These are phyloP conservation scores for Cataglyphis livida DNA, from an alignment of 2,888 invertebrate genomes.

Conservation along the genomic window DNA sequence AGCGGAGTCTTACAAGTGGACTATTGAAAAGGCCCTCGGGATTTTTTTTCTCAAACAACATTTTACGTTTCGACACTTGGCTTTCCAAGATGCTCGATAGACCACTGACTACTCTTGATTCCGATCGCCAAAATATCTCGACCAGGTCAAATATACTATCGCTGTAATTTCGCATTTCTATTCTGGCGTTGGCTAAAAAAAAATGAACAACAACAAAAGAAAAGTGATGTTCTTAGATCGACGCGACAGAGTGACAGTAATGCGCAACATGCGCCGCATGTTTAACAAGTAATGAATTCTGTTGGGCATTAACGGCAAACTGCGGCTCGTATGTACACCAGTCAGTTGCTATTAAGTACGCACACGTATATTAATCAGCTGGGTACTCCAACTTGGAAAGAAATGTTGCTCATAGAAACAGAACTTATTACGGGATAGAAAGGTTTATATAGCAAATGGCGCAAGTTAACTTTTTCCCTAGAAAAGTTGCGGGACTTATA, in stretches of 20 bases:
- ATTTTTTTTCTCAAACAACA: slow-evolving; percentile 23
- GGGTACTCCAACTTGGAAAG: slow-evolving; percentile 16
- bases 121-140: slow-evolving; percentile 14
- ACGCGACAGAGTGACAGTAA: slow-evolving; percentile 42
- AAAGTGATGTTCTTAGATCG: slow-evolving; percentile 14
- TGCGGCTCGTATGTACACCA: slow-evolving; percentile 36
- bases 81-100: background rate
- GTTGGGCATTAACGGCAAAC: slow-evolving; percentile 49
- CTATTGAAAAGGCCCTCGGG: slow-evolving; percentile 30
- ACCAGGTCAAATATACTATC: slow-evolving; percentile 23
- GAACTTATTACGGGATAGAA: slow-evolving; percentile 33
- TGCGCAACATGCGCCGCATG: slow-evolving; percentile 45
- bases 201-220: background rate
- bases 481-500: slow-evolving; percentile 11
- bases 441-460: slow-evolving; percentile 11
- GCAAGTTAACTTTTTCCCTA: background rate
- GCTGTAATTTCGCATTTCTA: slow-evolving; percentile 24
- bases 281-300: slow-evolving; percentile 55
- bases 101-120: slow-evolving; percentile 15
- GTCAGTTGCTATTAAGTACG: slow-evolving; percentile 34
- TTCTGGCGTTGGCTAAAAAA: slow-evolving; percentile 8
- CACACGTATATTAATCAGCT: slow-evolving; percentile 38
- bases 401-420: slow-evolving; percentile 41
- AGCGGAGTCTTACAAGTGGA: slow-evolving; percentile 40
- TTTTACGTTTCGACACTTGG: slow-evolving; percentile 40